Base-by-base conservation (phyloP, 2,797 vertebrate species). In the Protonibea diacanthus region DNA sequence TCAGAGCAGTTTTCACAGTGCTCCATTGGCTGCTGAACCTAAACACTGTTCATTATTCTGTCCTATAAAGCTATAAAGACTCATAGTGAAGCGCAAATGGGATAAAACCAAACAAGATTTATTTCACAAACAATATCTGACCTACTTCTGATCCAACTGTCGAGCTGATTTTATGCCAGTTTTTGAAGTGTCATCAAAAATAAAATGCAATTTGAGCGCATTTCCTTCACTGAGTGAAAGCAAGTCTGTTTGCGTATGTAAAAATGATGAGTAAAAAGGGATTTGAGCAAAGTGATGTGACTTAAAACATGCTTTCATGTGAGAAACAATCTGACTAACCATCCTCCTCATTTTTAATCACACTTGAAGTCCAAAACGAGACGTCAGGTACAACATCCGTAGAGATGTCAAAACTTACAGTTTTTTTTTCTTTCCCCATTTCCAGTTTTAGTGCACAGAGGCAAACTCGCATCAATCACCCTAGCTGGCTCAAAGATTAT, bases 111-210 rank as follows among this genome's bases (percentile, higher is more conserved):
- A 25, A 63, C 4, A 57, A 45, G 23, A 53, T 29, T 17, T 8
- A 66, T 21, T 66, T 63, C 40, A 21, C 44, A 66, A 77, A 11
- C 27, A 52, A 33, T 4, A 13, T 68, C 25, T 59, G 53, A 15
- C 75, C 64, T 20, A 44, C 76, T 80, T 77, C 65, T 55, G 80
- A 77, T 58, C 38, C 73, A 18, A 27, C 70, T 25, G 38, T 52
- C 38, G 21, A 42, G 44, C 17, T 25, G 21, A 74, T 55, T 74
- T 74, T 6, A 58, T 42, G 55, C 0, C 23, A 11, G 5, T 11
- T 21, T 20, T 9, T 57, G 15, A 73, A 66, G 10, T 11, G 38
- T 33, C 1, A 8, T 21, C 13, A 55, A 29, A 66, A 58, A 10
- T 74, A 25, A 52, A 69, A 52, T 6, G 48, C 11, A 7, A 68